Percentiles rank a stretch among this genome's conserved stretches.
These are phyloP conservation scores for Dryocosmus kuriphilus DNA, from an alignment of 2,888 invertebrate species.

Conservation along the genomic window DNA sequence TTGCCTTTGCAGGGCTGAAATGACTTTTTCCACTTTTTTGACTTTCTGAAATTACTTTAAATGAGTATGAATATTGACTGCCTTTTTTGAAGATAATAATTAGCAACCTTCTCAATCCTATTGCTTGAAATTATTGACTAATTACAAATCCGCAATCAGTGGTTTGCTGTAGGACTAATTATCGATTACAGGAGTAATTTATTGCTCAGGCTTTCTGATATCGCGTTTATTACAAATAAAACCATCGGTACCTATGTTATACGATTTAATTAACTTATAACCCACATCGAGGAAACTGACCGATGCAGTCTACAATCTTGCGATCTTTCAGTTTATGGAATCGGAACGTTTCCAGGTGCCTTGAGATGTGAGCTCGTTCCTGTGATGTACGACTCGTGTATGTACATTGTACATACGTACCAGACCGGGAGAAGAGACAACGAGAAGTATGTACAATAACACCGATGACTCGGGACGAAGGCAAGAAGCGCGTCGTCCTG, in stretches of 20 bases:
- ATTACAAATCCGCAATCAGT: constrained; percentile 17
- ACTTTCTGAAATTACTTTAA: not conserved
- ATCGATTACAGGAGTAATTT: constrained; percentile 33
- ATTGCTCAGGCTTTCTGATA: constrained; percentile 12
- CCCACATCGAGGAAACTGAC: constrained; percentile 6
- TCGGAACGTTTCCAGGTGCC: not conserved
- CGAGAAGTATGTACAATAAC: constrained; percentile 55
- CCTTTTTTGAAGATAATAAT: constrained; percentile 3
- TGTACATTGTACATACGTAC: constrained; percentile 35
- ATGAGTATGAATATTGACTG: not conserved
- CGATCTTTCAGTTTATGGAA: not conserved
- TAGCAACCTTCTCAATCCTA: not conserved
- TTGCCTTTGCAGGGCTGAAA: too few species aligned
- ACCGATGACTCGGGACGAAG: constrained; percentile 36
- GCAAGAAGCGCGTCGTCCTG: constrained; percentile 73
- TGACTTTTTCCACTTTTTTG: too few species aligned
- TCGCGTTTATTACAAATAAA: constrained; percentile 8
- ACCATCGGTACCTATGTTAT: constrained; percentile 6
- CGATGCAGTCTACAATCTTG: constrained; percentile 19
- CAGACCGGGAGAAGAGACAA: constrained; percentile 50
- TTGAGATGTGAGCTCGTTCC: constrained; percentile 19
- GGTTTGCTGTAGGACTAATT: constrained; percentile 27
- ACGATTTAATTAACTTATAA: constrained; percentile 30
- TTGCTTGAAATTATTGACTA: constrained; percentile 17
- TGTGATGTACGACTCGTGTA: constrained; percentile 33